Base-by-base conservation (phyloP, 2,797 vertebrate species). In the Emys orbicularis region DNA sequence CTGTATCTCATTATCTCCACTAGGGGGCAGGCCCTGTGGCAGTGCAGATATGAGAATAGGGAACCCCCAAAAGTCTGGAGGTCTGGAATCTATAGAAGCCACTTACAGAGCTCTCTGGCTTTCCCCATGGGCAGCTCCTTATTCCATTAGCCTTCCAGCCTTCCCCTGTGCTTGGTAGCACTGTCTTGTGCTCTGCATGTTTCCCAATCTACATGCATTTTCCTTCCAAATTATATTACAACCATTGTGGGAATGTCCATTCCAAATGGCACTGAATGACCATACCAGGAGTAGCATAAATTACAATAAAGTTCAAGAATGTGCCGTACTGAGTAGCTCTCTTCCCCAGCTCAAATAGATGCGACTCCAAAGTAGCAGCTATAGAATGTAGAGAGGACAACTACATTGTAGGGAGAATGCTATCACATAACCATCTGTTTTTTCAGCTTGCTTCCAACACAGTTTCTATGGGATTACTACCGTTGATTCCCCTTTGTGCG, bases 401-500 rank as follows among this genome's bases (percentile, higher is more conserved):
- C 68, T 88, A 1, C 21, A 25, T 12, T 65, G 37, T 37, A 83
- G 61, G 49, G 52, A 72, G 1, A 4, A 37, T 61, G 47, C 3
- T 59, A 10, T 83, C 31, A 5, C 56, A 49, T 8, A 1, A 27
- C 5, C 50, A 18, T 53, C 52, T 53, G 8, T 9, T 92, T 27
- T 94, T 84, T 56, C 2, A 77, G 93, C 41, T 41, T 25, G 8
- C 31, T 52, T 86, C 74, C 54, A 41, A 23, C 29, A 8, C 79
- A 29, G 3, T 89, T 91, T 86, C 52, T 79, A 34, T 23, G 21
- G 8, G 5, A 53, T 79, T 80, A 21, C 68, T 88, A 34, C 72
- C 11, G 15, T 37, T 0, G 0, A 18, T 88, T 37, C 9, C 25
- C 4, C 18, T n/a, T 47, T 44, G 53, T 34, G 59, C 3, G 74